Percentiles rank a stretch among this genome's conserved stretches.
These are phyloP conservation scores for Melieria omissa DNA, from an alignment of 2,888 invertebrate species.

Conservation along the genomic window DNA sequence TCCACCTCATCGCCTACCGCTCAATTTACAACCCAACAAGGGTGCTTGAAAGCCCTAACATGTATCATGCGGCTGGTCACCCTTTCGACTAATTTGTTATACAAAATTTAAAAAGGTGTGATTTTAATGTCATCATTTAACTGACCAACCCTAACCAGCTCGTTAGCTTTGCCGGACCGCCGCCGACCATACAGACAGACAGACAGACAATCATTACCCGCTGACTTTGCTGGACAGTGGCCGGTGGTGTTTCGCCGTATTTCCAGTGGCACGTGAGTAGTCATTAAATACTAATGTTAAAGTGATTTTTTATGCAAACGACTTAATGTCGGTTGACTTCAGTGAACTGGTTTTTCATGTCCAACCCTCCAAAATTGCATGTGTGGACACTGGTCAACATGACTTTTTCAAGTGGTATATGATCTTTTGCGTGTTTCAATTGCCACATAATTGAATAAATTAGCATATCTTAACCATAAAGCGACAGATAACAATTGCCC, in stretches of 20 bases:
- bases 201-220: constrained; percentile 11
- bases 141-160: constrained; percentile 10
- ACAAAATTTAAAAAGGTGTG: constrained; percentile 11
- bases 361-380: neutral
- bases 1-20: neutral
- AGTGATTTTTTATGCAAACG: constrained; percentile 6
- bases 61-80: neutral
- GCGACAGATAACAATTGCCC: neutral
- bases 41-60: neutral
- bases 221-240: constrained; percentile 4
- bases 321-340: too few species aligned
- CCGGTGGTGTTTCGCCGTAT: constrained; percentile 8
- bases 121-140: constrained; percentile 27
- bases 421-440: constrained; percentile 30
- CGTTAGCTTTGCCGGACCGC: neutral
- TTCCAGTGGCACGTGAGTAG: neutral
- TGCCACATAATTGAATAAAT: constrained; percentile 16
- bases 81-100: neutral
- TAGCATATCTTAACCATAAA: constrained; percentile 23
- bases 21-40: constrained; percentile 6
- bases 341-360: too few species aligned
- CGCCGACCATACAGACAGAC: constrained; percentile 4
- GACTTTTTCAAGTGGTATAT: constrained; percentile 33
- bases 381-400: constrained; percentile 29
- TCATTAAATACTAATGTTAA: neutral